Conservation (phyloP, 2,888 invertebrate species). For the Anthoptus insignis region DNA sequence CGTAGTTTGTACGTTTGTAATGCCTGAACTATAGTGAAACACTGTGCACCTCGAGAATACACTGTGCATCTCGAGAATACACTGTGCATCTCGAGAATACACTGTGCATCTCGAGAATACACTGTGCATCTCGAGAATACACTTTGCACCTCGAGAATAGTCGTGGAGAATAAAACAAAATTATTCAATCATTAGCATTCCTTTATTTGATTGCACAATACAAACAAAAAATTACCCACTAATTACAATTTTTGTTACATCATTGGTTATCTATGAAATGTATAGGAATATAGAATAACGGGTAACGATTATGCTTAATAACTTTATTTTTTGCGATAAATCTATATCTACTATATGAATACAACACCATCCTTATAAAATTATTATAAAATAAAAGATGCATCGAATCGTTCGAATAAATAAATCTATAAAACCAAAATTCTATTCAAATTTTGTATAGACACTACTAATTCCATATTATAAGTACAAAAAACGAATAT, state of each 20-base stretch:
- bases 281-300: conserved; percentile 23
- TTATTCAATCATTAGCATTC: conserved; percentile 58
- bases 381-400: conserved; percentile 27
- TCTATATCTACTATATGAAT: conserved; percentile 7
- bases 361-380: conserved; percentile 6
- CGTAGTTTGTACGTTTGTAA: no score
- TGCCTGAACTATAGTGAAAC: no score
- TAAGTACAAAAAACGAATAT: conserved; percentile 33
- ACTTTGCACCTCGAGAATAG: no score
- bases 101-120: no score
- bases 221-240: conserved; percentile 59
- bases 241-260: conserved; percentile 49
- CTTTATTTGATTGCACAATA: conserved; percentile 68
- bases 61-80: no score
- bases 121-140: no score
- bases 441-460: conserved; percentile 10
- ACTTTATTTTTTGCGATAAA: conserved; percentile 9
- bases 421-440: conserved; percentile 5
- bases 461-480: conserved; percentile 17
- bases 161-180: conserved; percentile 33
- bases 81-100: no score
- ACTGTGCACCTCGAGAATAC: no score
- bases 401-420: conserved; percentile 6
- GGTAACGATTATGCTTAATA: conserved; percentile 24
- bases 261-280: conserved; percentile 40